Evolutionary conservation across 2,888 invertebrate genomes (phyloP).

Genomic region (Eretmocerus hayati): DNA sequence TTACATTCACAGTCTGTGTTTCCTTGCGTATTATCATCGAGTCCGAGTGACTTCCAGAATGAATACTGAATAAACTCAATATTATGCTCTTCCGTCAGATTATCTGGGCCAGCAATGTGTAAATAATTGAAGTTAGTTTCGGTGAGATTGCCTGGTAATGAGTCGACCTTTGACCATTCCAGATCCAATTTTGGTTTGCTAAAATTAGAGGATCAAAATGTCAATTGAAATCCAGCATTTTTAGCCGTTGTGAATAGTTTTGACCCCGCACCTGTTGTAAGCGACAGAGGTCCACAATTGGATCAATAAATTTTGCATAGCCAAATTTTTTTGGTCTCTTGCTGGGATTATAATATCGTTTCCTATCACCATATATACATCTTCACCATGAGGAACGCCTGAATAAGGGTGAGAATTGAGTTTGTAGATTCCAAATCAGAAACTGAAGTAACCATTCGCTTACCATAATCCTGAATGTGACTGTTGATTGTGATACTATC

Average conservation of each 20-base stretch:
- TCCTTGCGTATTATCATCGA: too few relatives aligned
- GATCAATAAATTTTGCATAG: conserved; percentile 2
- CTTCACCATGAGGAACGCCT: conserved; percentile 37
- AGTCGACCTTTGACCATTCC: not conserved
- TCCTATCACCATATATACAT: conserved; percentile 4
- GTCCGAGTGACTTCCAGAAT: too few relatives aligned
- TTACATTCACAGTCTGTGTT: too few relatives aligned
- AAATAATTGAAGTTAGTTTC: not conserved
- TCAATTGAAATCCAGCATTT: not conserved
- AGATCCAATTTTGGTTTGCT: conserved; percentile 1
- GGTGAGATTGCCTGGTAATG: too few relatives aligned
- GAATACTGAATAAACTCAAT: conserved; percentile 36
- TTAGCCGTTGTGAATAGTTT: too few relatives aligned
- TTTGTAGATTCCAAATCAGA: not conserved
- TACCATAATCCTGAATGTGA: conserved; percentile 48
- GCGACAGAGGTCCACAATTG: conserved; percentile 7
- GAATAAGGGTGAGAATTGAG: not conserved
- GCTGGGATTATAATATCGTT: not conserved
- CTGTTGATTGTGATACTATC: conserved; percentile 55
- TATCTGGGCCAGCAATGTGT: conserved; percentile 39
- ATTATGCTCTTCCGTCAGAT: conserved; percentile 40
- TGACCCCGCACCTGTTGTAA: not conserved
- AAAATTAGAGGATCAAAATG: conserved; percentile 14
- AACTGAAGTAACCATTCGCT: not conserved
- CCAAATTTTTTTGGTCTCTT: not conserved